Base-by-base conservation (phyloP, 2,888 invertebrate genomes). In the Sminthurinus aureus region DNA sequence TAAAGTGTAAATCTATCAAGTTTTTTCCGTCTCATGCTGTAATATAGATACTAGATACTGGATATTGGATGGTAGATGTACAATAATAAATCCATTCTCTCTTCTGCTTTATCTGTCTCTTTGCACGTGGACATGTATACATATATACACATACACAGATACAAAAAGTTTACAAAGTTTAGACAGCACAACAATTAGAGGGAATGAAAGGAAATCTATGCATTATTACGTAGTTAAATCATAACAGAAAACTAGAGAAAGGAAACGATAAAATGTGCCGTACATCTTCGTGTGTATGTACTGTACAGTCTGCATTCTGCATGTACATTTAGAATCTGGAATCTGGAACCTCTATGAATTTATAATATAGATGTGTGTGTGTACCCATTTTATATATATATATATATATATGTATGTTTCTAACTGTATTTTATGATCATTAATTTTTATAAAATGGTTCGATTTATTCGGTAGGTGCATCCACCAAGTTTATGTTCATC, bases 151-250 rank as follows among this genome's bases (percentile, higher is more conserved):
- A n/a, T 20, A 20, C 11, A 3, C 69, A 6, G 20, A n/a, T 3
- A 69, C 58, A 58, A 11, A 58, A 38, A 38, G 38, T n/a, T 64
- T 15, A n/a, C 71, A 18, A 64, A 22, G 66, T 13, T 22, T 26
- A 15, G 50, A 24, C 67, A n/a, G 20, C 51, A 80, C 74, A 81
- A 81, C 83, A 85, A 85, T 85, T 83, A 85, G 83, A 85, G 81
- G 81, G 85, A 80, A 71, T 79, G 82, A 84, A 84, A 85, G 38
- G 38, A 38, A 85, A 85, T 85, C 85, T 82, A 85, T 83, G 81
- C 85, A 83, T 83, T 83, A 81, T 83, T 85, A 85, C 83, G n/a
- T 26, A 83, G 24, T 26, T 24, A n/a, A 11, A n/a, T 22, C 22
- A n/a, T n/a, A 64, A n/a, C 64, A 64, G 18, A 64, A 15, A 58